phyloP scores from a whole-genome alignment of 2,797 vertebrate species.

The Acridotheres tristis region DNA sequence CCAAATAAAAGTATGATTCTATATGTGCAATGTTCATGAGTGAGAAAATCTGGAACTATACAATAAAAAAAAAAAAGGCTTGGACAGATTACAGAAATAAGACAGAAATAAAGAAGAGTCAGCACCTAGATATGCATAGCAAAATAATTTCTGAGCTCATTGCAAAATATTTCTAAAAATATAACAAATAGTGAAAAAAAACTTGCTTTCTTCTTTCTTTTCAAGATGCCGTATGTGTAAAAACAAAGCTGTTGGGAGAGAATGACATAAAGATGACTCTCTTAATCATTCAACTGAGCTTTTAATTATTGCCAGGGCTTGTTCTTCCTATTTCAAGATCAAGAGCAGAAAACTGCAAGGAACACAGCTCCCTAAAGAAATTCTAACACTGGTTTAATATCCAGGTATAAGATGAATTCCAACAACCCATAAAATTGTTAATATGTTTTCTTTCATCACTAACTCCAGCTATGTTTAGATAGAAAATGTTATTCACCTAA shows the following conservation, averaged over 20 bases:
- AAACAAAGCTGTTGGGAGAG: background rate
- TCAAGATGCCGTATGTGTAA: rapidly evolving
- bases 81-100: background rate
- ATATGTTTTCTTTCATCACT: background rate
- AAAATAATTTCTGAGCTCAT: background rate
- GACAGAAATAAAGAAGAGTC: background rate
- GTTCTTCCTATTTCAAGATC: background rate
- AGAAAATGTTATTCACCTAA: background rate
- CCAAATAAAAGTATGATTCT: background rate
- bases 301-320: background rate
- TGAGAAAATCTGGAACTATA: background rate
- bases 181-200: background rate
- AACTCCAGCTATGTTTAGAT: background rate
- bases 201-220: background rate
- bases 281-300: background rate
- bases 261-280: background rate
- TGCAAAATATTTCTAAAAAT: background rate
- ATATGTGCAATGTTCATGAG: background rate
- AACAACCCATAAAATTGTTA: background rate
- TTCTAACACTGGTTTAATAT: background rate
- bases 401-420: background rate
- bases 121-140: background rate
- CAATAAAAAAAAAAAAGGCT: background rate
- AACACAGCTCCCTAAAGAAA: background rate
- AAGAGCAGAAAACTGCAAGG: background rate